Evolutionary conservation across 2,888 invertebrate species (phyloP).

Genomic region (Zhuqinia jingwanae): DNA sequence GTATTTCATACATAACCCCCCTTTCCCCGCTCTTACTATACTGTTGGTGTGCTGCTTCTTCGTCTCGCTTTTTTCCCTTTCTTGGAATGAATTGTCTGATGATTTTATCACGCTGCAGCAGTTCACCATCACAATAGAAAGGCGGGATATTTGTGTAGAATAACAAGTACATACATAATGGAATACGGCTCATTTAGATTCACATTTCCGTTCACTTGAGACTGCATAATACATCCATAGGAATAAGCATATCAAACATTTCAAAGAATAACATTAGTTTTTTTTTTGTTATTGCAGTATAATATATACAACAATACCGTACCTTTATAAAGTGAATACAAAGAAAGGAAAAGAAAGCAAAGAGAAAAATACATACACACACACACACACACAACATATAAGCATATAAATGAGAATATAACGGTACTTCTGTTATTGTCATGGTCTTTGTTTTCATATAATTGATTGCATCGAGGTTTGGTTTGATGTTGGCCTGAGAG

Average conservation of each 20-base stretch:
- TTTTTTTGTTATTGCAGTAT: background rate
- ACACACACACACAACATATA: no score
- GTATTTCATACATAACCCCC: no score
- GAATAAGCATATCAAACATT: background rate
- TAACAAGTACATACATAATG: background rate
- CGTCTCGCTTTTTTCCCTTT: constrained; percentile 24
- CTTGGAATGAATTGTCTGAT: constrained; percentile 42
- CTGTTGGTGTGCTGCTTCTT: background rate
- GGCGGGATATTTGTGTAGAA: constrained; percentile 16
- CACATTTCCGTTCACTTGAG: constrained; percentile 11
- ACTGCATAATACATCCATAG: background rate
- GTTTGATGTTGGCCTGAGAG: background rate
- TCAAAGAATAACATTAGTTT: background rate
- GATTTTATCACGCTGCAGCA: constrained; percentile 7
- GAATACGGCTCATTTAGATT: constrained; percentile 37
- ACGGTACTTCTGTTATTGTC: background rate
- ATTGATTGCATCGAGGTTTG: constrained; percentile 50
- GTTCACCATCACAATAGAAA: background rate
- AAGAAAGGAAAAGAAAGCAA: constrained; percentile 2
- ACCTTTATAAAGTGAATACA: background rate
- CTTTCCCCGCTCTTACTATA: background rate
- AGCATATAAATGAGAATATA: no score
- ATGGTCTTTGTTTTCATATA: constrained; percentile 18
- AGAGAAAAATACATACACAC: constrained; percentile 10
- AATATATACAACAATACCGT: background rate